These are phyloP conservation scores for Capricornis sumatraensis DNA, from an alignment of 2,113 vertebrate species.

Conservation along the genomic window DNA sequence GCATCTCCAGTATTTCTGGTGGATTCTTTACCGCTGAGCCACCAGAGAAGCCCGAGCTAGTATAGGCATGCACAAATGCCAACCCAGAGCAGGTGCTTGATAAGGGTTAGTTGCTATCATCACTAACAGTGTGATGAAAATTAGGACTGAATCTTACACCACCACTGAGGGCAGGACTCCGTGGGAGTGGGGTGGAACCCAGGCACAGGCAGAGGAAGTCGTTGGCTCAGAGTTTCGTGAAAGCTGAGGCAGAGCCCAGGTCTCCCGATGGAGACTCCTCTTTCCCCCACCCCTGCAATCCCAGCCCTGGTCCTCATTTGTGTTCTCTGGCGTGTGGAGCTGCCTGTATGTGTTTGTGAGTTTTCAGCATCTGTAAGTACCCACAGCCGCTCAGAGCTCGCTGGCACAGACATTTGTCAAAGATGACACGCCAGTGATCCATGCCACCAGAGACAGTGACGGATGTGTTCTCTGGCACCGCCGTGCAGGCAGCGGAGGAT, in stretches of 20 bases:
- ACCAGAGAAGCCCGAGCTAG: not conserved
- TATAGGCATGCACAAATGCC: fast-evolving
- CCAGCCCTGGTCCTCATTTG: not conserved
- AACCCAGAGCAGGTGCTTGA: not conserved
- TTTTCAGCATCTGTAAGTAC: not conserved
- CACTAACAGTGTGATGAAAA: not conserved
- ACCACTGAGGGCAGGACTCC: not conserved
- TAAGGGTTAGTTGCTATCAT: not conserved
- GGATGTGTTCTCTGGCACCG: not conserved
- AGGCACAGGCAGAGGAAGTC: not conserved
- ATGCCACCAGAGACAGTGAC: slow-evolving; percentile 58
- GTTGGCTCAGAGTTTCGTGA: not conserved
- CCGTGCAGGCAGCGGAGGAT: slow-evolving; percentile 25
- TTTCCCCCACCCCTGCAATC: too few species aligned
- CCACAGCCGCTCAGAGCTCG: not conserved
- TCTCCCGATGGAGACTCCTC: not conserved
- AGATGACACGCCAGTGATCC: slow-evolving; percentile 66
- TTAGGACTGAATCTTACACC: fast-evolving
- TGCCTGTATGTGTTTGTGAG: not conserved
- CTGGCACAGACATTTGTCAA: slow-evolving; percentile 68
- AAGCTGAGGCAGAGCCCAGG: not conserved
- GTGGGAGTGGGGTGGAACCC: not conserved
- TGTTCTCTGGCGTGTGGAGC: not conserved
- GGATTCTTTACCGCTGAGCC: not conserved
- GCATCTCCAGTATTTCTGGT: not conserved